These are phyloP conservation scores for Nanorana parkeri DNA, from an alignment of 2,113 vertebrate genomes.

Conservation along the genomic window DNA sequence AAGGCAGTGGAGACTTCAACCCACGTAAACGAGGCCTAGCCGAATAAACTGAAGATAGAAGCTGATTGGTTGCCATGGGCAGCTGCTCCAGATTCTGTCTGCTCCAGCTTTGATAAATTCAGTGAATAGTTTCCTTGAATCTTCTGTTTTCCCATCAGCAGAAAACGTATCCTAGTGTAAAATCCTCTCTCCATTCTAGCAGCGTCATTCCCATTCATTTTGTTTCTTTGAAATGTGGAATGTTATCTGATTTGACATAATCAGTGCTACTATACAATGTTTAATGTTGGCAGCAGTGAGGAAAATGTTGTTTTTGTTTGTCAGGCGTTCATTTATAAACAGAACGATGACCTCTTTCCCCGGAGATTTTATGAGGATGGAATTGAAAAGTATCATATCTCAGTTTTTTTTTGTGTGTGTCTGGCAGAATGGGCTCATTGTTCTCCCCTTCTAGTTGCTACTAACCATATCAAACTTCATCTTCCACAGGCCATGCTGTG, in stretches of 20 bases:
- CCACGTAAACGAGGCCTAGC: too few species aligned
- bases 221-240: not conserved
- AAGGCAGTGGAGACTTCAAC: too few species aligned
- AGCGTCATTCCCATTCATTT: not conserved
- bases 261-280: not conserved
- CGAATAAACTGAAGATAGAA: too few species aligned
- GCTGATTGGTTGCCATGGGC: too few species aligned
- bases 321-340: constrained; percentile 18
- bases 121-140: too few species aligned
- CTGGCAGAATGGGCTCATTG: constrained; percentile 42
- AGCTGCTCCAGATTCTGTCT: too few species aligned
- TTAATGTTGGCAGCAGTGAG: not conserved
- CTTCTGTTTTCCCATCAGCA: too few species aligned
- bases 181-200: too few species aligned
- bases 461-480: not conserved
- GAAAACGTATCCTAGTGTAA: too few species aligned
- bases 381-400: constrained; percentile 43
- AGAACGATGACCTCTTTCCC: not conserved
- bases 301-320: not conserved
- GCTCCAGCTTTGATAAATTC: too few species aligned
- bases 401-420: constrained; percentile 21
- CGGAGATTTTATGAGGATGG: constrained; percentile 7
- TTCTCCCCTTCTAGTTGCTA: not conserved
- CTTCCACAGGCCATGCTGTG: not conserved
- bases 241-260: not conserved